Base-by-base conservation (phyloP, 2,113 vertebrate genomes). In the Anarhynchus alexandrinus region DNA sequence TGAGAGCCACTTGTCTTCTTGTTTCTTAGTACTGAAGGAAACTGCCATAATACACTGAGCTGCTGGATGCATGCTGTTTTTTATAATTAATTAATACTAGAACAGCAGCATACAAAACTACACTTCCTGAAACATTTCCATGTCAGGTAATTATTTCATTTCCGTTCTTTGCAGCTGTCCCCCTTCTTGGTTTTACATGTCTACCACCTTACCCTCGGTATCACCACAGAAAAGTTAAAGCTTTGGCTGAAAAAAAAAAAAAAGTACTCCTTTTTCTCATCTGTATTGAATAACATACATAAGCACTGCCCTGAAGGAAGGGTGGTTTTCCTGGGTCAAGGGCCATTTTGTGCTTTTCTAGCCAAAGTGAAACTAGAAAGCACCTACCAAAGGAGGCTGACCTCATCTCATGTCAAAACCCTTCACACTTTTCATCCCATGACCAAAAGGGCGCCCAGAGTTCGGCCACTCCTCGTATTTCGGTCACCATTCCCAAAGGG, bases 231-330 rank as follows among this genome's bases (percentile, higher is more conserved):
- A 11, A 82, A 58, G 16, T 43, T 72, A 77, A 22, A 64, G 19
- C 19, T 64, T 66, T 8, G 11, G 10, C 21, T 67, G 26, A 57
- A 74, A 51, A 54, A 73, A 79, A 91, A 42, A 42, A 43, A 43
- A 45, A 19, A 18, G 17, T 30, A 58, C 5, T 58, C 2, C 9
- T 23, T 30, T 2, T 51, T 16, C 18, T 32, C 55, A 55, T 27
- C 42, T 45, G 65, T 84, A 52, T 0, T 32, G 59, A 82, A n/a
- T 2, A 36, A 36, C 0, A 1, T 29, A 20, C 1, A 11, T 15
- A 62, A 82, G 23, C 36, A 62, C 11, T 36, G 18, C 30, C 55
- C 69, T 74, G 34, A 81, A 86, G 38, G 29, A 58, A 57, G 12
- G 40, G 10, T 47, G 21, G 7, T 43, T 42, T 79, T 64, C 47